A percentile compares a stretch with the other conserved stretches of the same genome.
phyloP scores from a whole-genome alignment of 2,113 vertebrate species.

The Eudyptes chrysolophus region DNA sequence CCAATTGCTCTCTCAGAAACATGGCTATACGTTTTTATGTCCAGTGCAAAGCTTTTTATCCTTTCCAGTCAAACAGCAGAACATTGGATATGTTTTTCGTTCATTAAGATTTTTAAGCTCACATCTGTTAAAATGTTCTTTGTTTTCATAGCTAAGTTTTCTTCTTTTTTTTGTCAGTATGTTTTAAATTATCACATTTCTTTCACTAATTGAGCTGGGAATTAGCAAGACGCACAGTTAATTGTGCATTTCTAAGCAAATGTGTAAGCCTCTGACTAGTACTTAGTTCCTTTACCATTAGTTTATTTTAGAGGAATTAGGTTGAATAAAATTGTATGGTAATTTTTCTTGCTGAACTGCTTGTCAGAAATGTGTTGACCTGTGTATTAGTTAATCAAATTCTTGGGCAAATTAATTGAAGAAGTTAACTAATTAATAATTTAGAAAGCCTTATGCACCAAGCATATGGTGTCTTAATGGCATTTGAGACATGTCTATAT shows the following conservation, averaged over 20 bases:
- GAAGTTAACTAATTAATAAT: not conserved
- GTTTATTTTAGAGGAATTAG: not conserved
- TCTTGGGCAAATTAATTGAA: not conserved
- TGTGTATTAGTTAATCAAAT: not conserved
- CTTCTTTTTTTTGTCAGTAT: not conserved
- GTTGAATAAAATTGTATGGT: not conserved
- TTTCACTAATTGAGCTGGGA: slow-evolving; percentile 34
- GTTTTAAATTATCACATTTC: not conserved
- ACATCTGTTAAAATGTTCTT: not conserved
- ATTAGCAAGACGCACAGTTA: slow-evolving; percentile 2
- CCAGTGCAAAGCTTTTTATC: not conserved
- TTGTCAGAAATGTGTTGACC: not conserved
- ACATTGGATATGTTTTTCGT: not conserved
- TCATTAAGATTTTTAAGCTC: not conserved
- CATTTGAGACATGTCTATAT: not conserved
- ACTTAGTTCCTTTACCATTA: not conserved
- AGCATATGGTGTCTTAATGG: not conserved
- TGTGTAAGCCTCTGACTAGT: not conserved
- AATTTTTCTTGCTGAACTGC: not conserved
- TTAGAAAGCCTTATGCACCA: not conserved
- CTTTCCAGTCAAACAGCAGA: not conserved
- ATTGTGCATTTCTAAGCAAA: slow-evolving; percentile 16
- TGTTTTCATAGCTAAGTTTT: not conserved
- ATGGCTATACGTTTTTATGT: not conserved
- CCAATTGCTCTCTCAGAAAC: not conserved